These are phyloP conservation scores for Mormyrus iriodes DNA, from an alignment of 2,113 vertebrate genomes.

Conservation along the genomic window DNA sequence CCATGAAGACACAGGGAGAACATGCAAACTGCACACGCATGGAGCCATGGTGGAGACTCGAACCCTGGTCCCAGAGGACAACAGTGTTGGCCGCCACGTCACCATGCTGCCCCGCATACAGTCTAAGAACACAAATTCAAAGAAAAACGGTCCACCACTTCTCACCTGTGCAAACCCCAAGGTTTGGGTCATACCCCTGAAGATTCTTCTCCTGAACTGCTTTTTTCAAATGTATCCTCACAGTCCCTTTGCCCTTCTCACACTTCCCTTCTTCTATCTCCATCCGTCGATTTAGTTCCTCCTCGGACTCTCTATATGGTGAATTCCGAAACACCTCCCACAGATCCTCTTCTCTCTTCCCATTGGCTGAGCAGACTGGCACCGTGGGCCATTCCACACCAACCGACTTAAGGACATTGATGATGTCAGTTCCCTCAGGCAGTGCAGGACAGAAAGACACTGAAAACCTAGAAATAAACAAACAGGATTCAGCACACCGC, in stretches of 20 bases:
- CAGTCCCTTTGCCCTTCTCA: conserved; percentile 23
- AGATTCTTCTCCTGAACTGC: conserved; percentile 63
- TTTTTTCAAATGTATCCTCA: conserved; percentile 64
- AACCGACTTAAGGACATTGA: conserved; percentile 63
- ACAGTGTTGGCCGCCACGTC: too few species aligned
- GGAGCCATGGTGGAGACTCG: too few species aligned
- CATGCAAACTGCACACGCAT: too few species aligned
- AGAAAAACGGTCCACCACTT: background rate
- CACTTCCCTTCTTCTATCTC: conserved; percentile 41
- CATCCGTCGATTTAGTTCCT: conserved; percentile 31
- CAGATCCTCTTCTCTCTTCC: conserved; percentile 50
- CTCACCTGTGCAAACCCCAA: conserved; percentile 49
- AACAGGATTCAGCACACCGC: background rate
- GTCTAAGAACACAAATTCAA: background rate
- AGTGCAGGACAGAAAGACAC: conserved; percentile 67
- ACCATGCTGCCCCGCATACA: too few species aligned
- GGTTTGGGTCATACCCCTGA: conserved; percentile 77
- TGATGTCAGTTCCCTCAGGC: conserved; percentile 50
- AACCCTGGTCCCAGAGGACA: too few species aligned
- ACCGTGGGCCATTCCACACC: conserved; percentile 68
- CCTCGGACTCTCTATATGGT: conserved; percentile 49
- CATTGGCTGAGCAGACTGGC: conserved; percentile 30
- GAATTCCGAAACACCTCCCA: conserved; percentile 53
- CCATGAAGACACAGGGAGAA: too few species aligned
- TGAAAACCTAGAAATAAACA: conserved; percentile 46